phyloP scores from a whole-genome alignment of 2,113 vertebrate species.

The Capra hircus region DNA sequence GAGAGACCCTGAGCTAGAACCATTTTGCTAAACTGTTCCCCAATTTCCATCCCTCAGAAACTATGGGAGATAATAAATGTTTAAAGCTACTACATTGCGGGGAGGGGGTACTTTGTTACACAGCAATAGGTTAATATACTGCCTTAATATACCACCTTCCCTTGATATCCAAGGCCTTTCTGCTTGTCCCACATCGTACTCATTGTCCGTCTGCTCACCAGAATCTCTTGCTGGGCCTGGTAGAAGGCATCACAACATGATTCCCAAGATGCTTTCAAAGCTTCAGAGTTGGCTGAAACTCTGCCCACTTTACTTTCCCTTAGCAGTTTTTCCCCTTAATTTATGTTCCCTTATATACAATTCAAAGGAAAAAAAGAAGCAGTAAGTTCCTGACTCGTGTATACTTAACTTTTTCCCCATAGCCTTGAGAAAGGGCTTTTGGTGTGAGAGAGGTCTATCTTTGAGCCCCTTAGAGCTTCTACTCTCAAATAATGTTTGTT shows the following conservation, averaged over 20 bases:
- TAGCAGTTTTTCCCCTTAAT: conserved; percentile 12
- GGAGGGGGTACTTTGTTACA: not conserved
- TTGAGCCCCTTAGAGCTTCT: conserved; percentile 17
- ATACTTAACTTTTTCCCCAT: not conserved
- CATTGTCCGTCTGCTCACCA: not conserved
- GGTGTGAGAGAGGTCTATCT: conserved; percentile 26
- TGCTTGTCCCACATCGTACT: not conserved
- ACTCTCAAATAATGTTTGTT: not conserved
- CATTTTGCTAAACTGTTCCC: not conserved
- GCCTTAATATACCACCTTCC: not conserved
- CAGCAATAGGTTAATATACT: not conserved
- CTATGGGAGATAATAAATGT: not conserved
- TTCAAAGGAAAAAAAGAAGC: conserved; percentile 5
- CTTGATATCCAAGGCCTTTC: not conserved
- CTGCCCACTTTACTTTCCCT: conserved; percentile 11
- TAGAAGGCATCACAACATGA: not conserved
- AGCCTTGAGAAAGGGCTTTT: conserved; percentile 1
- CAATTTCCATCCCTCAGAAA: not conserved
- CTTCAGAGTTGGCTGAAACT: not conserved
- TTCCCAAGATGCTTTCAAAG: conserved; percentile 2
- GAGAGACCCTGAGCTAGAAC: not conserved
- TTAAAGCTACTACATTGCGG: not conserved
- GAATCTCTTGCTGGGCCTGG: not conserved
- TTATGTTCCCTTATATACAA: conserved; percentile 33
- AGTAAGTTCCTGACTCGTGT: conserved; percentile 20